These are phyloP conservation scores for Ailurus styani DNA, from an alignment of 2,113 vertebrate genomes.

Conservation along the genomic window DNA sequence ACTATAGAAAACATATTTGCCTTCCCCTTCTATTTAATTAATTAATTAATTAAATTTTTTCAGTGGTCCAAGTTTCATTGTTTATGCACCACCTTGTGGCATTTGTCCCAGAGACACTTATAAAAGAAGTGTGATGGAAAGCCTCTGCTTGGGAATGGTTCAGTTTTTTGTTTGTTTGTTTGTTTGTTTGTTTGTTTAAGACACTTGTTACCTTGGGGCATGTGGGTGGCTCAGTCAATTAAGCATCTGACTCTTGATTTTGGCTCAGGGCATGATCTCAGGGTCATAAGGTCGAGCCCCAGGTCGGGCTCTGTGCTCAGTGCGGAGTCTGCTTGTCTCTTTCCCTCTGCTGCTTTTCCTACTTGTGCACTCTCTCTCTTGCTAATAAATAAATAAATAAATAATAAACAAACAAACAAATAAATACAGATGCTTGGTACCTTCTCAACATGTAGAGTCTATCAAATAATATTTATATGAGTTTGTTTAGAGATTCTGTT, in stretches of 20 bases:
- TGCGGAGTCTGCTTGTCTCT: background rate
- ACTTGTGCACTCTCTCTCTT: background rate
- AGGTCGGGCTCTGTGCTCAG: no score
- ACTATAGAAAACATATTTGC: background rate
- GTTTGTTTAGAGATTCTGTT: slow-evolving; percentile 35
- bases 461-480: slow-evolving; percentile 38
- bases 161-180: background rate
- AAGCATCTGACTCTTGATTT: no score
- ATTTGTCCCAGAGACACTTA: background rate
- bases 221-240: no score
- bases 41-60: no score
- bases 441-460: background rate
- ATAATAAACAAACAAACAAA: background rate
- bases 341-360: background rate
- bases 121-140: background rate
- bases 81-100: no score
- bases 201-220: background rate
- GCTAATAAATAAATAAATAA: background rate
- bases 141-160: background rate
- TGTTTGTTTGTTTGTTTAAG: background rate
- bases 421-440: background rate
- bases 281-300: no score
- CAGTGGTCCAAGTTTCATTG: no score
- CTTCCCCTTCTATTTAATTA: background rate
- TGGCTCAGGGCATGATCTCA: no score